Conservation (phyloP, 1,140 invertebrate genomes). For the Caerostris extrusa region DNA sequence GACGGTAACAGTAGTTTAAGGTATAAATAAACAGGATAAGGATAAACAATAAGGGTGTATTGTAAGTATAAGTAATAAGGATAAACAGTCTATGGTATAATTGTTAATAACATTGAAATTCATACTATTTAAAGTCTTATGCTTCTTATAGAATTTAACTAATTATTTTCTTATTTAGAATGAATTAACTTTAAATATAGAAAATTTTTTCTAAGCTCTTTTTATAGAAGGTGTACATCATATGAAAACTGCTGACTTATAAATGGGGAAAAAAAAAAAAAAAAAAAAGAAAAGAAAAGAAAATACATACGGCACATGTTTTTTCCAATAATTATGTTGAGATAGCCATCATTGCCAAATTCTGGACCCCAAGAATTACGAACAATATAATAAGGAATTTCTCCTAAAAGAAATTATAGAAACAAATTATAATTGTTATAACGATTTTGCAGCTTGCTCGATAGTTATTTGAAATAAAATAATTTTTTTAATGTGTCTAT, state of each 20-base stretch:
- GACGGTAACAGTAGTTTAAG: too few species aligned
- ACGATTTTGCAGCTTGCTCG: too few species aligned
- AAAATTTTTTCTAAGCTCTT: neutral
- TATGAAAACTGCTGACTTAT: neutral
- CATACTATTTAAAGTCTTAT: neutral
- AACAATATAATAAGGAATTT: constrained; percentile 91
- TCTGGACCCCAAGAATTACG: constrained; percentile 92
- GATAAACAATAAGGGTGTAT: too few species aligned
- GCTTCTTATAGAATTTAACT: neutral
- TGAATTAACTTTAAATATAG: neutral
- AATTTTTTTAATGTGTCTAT: too few species aligned
- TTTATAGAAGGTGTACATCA: neutral
- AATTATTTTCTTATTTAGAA: neutral
- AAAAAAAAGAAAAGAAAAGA: neutral
- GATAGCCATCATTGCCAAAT: constrained; percentile 90
- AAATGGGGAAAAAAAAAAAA: neutral
- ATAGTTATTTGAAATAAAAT: too few species aligned
- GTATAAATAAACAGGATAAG: too few species aligned
- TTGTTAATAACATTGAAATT: too few species aligned
- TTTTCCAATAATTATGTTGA: constrained; percentile 88
- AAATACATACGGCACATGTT: constrained; percentile 88
- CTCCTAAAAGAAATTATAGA: constrained; percentile 79
- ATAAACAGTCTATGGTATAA: neutral
- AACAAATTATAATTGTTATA: too few species aligned
- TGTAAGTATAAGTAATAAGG: neutral